Conservation (phyloP, 2,113 vertebrate species). For the Triplophysa dalaica region DNA sequence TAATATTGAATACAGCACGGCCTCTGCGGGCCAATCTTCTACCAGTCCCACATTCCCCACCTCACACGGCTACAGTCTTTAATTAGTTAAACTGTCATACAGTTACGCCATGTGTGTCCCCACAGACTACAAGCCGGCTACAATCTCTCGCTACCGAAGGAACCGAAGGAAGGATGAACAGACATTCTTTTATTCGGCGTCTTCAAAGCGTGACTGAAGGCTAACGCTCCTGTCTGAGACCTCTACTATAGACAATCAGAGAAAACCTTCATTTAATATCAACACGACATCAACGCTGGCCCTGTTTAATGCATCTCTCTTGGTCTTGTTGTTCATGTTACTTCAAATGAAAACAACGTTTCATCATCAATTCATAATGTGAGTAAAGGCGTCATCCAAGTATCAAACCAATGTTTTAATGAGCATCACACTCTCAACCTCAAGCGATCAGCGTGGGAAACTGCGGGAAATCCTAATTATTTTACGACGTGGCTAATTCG, state of each 20-base stretch:
- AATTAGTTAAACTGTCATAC: conserved; percentile 41
- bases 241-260: neutral
- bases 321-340: too few species aligned
- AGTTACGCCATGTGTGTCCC: conserved; percentile 6
- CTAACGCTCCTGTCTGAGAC: neutral
- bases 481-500: too few species aligned
- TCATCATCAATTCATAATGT: too few species aligned
- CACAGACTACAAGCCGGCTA: conserved; percentile 16
- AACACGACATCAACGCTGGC: too few species aligned
- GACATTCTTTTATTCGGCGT: neutral
- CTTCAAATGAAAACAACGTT: too few species aligned
- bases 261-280: neutral
- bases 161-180: conserved; percentile 30
- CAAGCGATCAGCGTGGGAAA: too few species aligned
- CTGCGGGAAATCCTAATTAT: too few species aligned
- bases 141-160: conserved; percentile 23
- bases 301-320: too few species aligned
- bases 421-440: too few species aligned
- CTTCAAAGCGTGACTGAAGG: neutral
- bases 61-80: conserved; percentile 45
- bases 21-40: conserved; percentile 30
- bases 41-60: conserved; percentile 21
- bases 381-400: too few species aligned
- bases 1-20: conserved; percentile 17
- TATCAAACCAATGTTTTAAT: too few species aligned